Base-by-base conservation (phyloP, 2,888 invertebrate species). In the Ectemnius cavifrons region DNA sequence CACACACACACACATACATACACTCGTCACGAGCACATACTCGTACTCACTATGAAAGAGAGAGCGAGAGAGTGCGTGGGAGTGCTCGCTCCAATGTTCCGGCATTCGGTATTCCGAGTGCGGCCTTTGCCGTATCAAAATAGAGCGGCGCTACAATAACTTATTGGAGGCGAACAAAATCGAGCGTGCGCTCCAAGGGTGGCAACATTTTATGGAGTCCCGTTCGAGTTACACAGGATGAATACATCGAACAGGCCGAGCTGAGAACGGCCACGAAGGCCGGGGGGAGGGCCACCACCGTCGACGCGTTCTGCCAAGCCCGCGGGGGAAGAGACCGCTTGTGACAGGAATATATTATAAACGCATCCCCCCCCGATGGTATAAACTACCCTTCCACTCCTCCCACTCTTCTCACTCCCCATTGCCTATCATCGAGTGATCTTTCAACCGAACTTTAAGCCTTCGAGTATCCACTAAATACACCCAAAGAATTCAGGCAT, bases 151-250 rank as follows among this genome's bases (percentile, higher is more conserved):
- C 86, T 87, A 89, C 90, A 90, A 90, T 90, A 90, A 90, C 87
- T 90, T 90, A 90, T 90, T 90, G 89, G 88, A 77, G 37, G 83
- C 85, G 88, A 87, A 87, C 87, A 88, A 89, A 90, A 89, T 89
- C 85, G 86, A 11, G 37, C 37, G 37, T 1, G 37, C 37, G 60
- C 71, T 66, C 79, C 71, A 79, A 79, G 86, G 83, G 85, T 89
- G 87, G 89, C 37, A 37, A 37, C 90, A 90, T 91, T 90, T 90
- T 90, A 89, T 89, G 87, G 87, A 89, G 87, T 87, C 87, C 89
- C 89, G 89, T 88, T 88, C 87, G 81, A 84, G 89, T 89, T 89
- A 90, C 89, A 89, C 87, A 87, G 87, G 87, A 84, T 89, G 91
- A 90, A 90, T 91, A 90, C 88, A 86, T 90, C 88, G 89, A 37